Base-by-base conservation (phyloP, 2,888 invertebrate species). In the Dilophus febrilis region DNA sequence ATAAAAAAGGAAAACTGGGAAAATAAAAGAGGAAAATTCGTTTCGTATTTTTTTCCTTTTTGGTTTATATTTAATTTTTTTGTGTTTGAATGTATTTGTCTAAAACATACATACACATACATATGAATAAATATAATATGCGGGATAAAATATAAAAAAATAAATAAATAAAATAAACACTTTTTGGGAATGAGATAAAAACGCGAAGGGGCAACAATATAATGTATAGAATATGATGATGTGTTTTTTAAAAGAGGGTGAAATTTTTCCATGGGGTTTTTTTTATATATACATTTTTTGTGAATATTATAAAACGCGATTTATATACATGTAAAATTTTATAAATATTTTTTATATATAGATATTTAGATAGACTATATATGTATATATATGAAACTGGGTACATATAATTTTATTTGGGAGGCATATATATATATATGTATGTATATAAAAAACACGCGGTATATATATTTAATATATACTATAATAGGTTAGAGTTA, bases 191-290 rank as follows among this genome's bases (percentile, higher is more conserved):
- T 22, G 22, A 22, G 22, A 22, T 22, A n/a, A n/a, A n/a, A n/a
- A 22, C 22, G 22, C 40, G 40, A 35, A 40, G 40, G 40, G 40
- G 35, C 35, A 40, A 40, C 22, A 35, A 40, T 29, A 40, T 40
- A 35, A 28, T 39, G 39, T 39, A 29, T 33, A 33, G 14, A 26
- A 33, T 38, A 18, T n/a, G 28, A 22, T 33, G 18, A 28, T 17
- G 27, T 27, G 12, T 27, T 28, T 36, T 36, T 27, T 28, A 28
- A 11, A 28, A 10, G 14, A 17, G 34, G 34, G 34, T 34, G 34
- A 18, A 10, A 11, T 34, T 29, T 31, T 29, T 28, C n/a, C n/a
- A n/a, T 29, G 38, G 13, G 18, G 19, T 19, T 17, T 31, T 18
- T 31, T 38, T 19, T 36, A 38, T 38, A 36, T 14, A 16, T 27